Conservation (phyloP, 2,888 invertebrate species). For the Notodonta dromedarius region DNA sequence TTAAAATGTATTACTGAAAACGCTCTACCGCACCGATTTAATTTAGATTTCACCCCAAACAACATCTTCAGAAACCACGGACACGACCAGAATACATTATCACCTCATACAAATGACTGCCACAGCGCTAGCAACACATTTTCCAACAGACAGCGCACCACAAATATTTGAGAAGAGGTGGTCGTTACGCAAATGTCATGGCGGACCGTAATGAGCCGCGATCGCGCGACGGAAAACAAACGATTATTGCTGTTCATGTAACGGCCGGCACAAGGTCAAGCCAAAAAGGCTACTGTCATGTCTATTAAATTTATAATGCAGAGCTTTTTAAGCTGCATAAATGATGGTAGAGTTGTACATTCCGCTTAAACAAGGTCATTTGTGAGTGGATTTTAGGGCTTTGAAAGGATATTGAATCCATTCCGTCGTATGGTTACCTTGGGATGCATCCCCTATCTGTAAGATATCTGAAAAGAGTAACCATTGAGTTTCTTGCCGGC, state of each 20-base stretch:
- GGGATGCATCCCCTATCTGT: too few relatives aligned
- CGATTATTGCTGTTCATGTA: conserved; percentile 28
- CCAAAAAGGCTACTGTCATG: not conserved
- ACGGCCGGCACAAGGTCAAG: conserved; percentile 2
- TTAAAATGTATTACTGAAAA: too few relatives aligned
- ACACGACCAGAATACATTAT: not conserved
- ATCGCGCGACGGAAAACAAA: conserved; percentile 25
- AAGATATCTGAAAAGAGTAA: too few relatives aligned
- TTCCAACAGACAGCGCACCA: conserved; percentile 13
- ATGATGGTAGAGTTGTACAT: not conserved
- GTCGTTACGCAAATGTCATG: conserved; percentile 36
- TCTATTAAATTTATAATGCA: not conserved
- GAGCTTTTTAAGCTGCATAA: not conserved
- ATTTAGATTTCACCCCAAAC: too few relatives aligned
- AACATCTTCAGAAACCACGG: too few relatives aligned
- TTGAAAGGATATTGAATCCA: too few relatives aligned
- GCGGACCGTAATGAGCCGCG: conserved; percentile 30
- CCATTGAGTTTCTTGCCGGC: too few relatives aligned
- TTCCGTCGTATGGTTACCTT: too few relatives aligned
- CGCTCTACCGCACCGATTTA: too few relatives aligned
- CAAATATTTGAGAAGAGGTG: conserved; percentile 35
- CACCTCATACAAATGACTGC: too few relatives aligned
- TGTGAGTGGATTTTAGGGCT: too few relatives aligned
- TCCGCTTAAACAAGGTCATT: too few relatives aligned
- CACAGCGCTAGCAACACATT: not conserved